Percentiles rank a stretch among this genome's conserved stretches.
Conservation (phyloP, 2,888 invertebrate species). For the Melikaiella ostensackeni region DNA sequence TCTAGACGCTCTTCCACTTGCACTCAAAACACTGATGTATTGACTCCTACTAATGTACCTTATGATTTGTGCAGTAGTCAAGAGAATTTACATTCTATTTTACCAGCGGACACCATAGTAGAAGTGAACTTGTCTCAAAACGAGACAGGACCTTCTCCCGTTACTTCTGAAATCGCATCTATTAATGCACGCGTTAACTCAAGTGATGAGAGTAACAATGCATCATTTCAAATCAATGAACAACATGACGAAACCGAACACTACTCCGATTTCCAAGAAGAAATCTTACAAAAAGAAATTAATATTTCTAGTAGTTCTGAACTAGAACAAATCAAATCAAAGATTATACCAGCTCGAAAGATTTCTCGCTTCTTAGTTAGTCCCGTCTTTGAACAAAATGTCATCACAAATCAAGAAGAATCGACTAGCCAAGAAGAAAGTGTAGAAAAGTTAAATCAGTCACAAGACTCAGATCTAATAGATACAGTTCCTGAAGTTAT, state of each 20-base stretch:
- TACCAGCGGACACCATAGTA: slow-evolving; percentile 58
- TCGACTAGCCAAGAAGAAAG: neutral
- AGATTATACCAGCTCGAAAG: slow-evolving; percentile 80
- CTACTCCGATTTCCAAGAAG: slow-evolving; percentile 11
- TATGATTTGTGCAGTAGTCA: slow-evolving; percentile 67
- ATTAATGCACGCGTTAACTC: neutral
- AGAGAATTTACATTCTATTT: slow-evolving; percentile 60
- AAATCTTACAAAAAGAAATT: slow-evolving; percentile 42
- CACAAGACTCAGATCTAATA: neutral
- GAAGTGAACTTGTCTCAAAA: slow-evolving; percentile 56
- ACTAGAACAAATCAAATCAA: slow-evolving; percentile 58
- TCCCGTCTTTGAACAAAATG: slow-evolving; percentile 83
- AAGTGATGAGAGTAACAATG: neutral
- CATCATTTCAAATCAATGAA: slow-evolving; percentile 38
- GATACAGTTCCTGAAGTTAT: neutral
- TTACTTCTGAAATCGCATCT: slow-evolving; percentile 19
- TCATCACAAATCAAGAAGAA: slow-evolving; percentile 40
- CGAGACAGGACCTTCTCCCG: slow-evolving; percentile 43
- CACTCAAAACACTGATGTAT: slow-evolving; percentile 73
- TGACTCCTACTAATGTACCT: slow-evolving; percentile 71
- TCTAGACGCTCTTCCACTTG: slow-evolving; percentile 74
- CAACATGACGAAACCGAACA: slow-evolving; percentile 36
- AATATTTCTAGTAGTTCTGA: slow-evolving; percentile 46
- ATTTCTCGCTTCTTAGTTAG: slow-evolving; percentile 90
- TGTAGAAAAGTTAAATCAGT: neutral